phyloP scores from a whole-genome alignment of 1,140 invertebrate genomes.

The Sarcophaga peregrina region DNA sequence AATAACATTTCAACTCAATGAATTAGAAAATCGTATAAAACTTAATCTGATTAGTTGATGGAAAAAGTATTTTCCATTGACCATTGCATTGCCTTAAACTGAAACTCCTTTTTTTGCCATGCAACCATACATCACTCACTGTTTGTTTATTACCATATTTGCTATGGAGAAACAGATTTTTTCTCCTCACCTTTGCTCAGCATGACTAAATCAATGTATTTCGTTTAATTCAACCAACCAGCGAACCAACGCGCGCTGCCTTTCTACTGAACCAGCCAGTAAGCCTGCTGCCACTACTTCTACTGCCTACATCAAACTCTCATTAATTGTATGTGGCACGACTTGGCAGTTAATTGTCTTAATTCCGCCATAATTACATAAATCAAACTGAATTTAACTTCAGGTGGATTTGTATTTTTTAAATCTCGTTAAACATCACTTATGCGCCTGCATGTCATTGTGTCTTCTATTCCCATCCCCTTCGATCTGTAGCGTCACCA shows the following conservation, averaged over 20 bases:
- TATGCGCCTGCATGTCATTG: background rate
- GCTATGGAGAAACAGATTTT: too few relatives aligned
- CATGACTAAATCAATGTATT: slow-evolving; percentile 5
- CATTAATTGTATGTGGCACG: slow-evolving; percentile 41
- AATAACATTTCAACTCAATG: slow-evolving; percentile 7
- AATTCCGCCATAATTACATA: slow-evolving; percentile 42
- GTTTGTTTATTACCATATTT: too few relatives aligned
- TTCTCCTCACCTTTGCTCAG: too few relatives aligned
- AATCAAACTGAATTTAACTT: slow-evolving; percentile 39
- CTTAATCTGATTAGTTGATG: background rate
- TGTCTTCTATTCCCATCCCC: background rate
- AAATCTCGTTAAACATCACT: background rate
- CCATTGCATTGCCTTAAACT: too few relatives aligned
- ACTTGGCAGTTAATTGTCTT: slow-evolving; percentile 41
- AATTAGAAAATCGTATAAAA: background rate
- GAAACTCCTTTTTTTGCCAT: too few relatives aligned
- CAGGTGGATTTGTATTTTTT: slow-evolving; percentile 33
- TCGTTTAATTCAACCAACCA: background rate
- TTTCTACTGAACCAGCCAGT: too few relatives aligned
- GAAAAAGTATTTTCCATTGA: background rate
- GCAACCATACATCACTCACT: too few relatives aligned
- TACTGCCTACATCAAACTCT: slow-evolving; percentile 15
- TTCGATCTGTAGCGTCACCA: background rate
- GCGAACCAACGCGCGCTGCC: background rate
- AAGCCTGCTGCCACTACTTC: too few relatives aligned